phyloP scores from a whole-genome alignment of 2,888 invertebrate species.

The Watsonalla binaria region DNA sequence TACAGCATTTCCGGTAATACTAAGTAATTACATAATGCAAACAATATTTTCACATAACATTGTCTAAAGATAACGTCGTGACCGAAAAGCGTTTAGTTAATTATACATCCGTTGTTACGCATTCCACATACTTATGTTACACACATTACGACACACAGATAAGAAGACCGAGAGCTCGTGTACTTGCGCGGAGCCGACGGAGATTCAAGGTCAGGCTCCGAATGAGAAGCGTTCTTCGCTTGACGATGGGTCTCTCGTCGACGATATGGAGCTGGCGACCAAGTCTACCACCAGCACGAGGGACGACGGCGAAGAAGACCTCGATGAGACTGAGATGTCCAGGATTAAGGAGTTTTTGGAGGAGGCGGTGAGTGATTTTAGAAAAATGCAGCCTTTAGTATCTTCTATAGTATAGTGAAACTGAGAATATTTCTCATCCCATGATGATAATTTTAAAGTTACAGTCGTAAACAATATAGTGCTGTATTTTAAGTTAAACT shows the following conservation, averaged over 20 bases:
- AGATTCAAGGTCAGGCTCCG: conserved; percentile 24
- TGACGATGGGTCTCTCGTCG: conserved; percentile 35
- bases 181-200: conserved; percentile 42
- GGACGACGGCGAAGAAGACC: conserved; percentile 57
- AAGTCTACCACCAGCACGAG: conserved; percentile 45
- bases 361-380: conserved; percentile 48
- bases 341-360: conserved; percentile 65
- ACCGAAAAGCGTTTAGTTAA: too few relatives aligned
- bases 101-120: conserved; percentile 1
- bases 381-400: too few relatives aligned
- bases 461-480: too few relatives aligned
- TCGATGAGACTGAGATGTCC: conserved; percentile 58
- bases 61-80: too few relatives aligned
- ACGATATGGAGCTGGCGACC: conserved; percentile 44
- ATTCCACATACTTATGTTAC: conserved; percentile 2
- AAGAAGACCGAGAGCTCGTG: conserved; percentile 57
- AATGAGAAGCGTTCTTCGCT: conserved; percentile 24
- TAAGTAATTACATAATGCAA: too few relatives aligned
- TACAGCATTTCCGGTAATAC: too few relatives aligned
- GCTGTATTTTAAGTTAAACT: too few relatives aligned
- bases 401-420: too few relatives aligned
- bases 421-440: too few relatives aligned
- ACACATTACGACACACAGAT: conserved; percentile 30
- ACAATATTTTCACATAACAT: too few relatives aligned
- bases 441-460: too few relatives aligned